Percentiles rank a stretch among this genome's conserved stretches.
Conservation (phyloP, 1,140 invertebrate genomes). For the Hetaerina americana region DNA sequence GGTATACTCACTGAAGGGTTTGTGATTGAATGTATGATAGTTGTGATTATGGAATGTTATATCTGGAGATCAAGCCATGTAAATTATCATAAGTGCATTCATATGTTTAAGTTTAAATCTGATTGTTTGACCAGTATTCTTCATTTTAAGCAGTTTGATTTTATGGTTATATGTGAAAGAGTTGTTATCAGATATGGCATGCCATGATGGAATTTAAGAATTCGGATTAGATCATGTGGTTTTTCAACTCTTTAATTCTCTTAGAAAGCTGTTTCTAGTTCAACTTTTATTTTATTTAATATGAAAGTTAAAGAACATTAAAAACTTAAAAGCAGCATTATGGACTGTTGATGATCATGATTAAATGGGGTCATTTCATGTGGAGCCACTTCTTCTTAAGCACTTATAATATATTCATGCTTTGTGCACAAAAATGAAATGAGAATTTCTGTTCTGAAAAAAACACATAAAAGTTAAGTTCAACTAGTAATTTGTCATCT, state of each 20-base stretch:
- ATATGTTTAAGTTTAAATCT: not conserved
- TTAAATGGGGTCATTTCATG: not conserved
- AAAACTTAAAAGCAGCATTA: not conserved
- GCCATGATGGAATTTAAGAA: not conserved
- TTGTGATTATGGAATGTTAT: too few relatives aligned
- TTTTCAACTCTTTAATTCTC: not conserved
- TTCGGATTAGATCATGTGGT: not conserved
- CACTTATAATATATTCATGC: too few relatives aligned
- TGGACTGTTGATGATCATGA: not conserved
- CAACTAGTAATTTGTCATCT: slow-evolving; percentile 2
- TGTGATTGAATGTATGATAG: too few relatives aligned
- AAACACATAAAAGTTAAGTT: slow-evolving; percentile 1
- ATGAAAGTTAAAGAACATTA: not conserved
- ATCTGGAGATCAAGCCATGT: too few relatives aligned
- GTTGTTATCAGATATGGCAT: not conserved
- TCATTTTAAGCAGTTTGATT: not conserved
- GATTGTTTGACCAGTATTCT: not conserved
- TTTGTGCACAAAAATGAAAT: too few relatives aligned
- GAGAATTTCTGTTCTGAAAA: too few relatives aligned
- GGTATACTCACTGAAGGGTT: too few relatives aligned
- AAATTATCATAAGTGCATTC: too few relatives aligned
- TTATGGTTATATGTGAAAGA: not conserved
- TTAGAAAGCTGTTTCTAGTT: not conserved
- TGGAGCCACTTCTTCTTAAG: too few relatives aligned
- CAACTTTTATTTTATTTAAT: not conserved